Evolutionary conservation across 2,888 invertebrate species (phyloP), one percentile per base, ranked within the genome.

Genomic region (Stenurella melanura): DNA sequence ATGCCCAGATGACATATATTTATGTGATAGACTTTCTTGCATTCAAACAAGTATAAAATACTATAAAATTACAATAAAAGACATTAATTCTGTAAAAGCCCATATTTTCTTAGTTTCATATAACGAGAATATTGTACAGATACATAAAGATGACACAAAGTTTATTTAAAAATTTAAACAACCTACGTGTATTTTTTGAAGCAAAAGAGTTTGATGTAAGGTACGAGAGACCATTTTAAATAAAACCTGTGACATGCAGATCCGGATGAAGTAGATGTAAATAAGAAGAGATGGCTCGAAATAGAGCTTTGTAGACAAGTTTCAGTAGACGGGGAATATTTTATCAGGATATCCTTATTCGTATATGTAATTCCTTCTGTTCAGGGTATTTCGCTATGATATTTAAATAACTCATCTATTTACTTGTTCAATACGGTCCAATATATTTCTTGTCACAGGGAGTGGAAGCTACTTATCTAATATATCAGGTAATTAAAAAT

Each of bases 181-280:
- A 42, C 42, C n/a, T 50, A 5, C 50, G 1, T 50, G 12, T 58
- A 58, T 21, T 58, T 58, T 58, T 19, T 15, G 11, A 26, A 26
- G 30, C 11, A 61, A 61, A 26, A n/a, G 61, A 21, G n/a, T 30
- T 30, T 61, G 26, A 30, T 58, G 61, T 17, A 21, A 17, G 21
- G n/a, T n/a, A 30, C 34, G 30, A 17, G 30, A 50, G 50, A 50
- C n/a, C 61, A 26, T 61, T 30, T 30, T 21, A 61, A 58, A 61
- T 30, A 61, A 61, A 61, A 61, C 61, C 61, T 61, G 61, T 61
- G 61, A 61, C 12, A 61, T 61, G 61, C 30, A 61, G 30, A 61
- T 61, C 30, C 61, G 61, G 30, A 30, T 17, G 30, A 15, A 61
- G 61, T 61, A 61, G 30, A 61, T 61, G 61, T 61, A 61, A 61